Evolutionary conservation across 2,113 vertebrate genomes (phyloP).

Genomic region (Polyodon spathula): DNA sequence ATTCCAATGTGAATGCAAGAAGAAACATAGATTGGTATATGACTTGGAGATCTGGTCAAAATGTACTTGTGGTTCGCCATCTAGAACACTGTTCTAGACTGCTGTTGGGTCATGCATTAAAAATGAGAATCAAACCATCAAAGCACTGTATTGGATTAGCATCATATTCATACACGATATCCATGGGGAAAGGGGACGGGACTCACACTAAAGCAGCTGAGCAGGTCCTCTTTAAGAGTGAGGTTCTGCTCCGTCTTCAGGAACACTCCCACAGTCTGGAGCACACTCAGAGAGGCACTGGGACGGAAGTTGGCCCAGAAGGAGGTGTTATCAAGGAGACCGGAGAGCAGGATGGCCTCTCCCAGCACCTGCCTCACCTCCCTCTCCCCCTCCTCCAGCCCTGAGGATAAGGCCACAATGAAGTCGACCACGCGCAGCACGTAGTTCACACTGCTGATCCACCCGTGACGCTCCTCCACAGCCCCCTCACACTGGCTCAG

Average conservation of each 20-base stretch:
- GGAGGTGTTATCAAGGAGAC: conserved; percentile 73
- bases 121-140: no score
- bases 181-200: neutral
- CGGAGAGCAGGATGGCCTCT: conserved; percentile 78
- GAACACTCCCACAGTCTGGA: conserved; percentile 65
- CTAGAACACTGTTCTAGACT: no score
- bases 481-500: conserved; percentile 59
- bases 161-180: neutral
- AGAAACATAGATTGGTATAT: no score
- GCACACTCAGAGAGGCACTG: conserved; percentile 60
- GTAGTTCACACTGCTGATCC: conserved; percentile 57
- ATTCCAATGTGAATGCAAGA: no score
- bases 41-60: no score
- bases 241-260: conserved; percentile 55
- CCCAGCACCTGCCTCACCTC: conserved; percentile 65
- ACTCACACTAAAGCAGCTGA: conserved; percentile 81
- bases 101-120: no score
- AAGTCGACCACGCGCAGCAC: conserved; percentile 67
- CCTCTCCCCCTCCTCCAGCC: conserved; percentile 54
- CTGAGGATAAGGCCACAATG: conserved; percentile 59
- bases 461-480: conserved; percentile 51
- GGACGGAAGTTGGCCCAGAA: conserved; percentile 64
- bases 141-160: neutral
- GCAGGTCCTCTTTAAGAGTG: conserved; percentile 62
- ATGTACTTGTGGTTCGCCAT: no score